Conservation (phyloP, 2,113 vertebrate species). For the Rhinoptilus africanus region DNA sequence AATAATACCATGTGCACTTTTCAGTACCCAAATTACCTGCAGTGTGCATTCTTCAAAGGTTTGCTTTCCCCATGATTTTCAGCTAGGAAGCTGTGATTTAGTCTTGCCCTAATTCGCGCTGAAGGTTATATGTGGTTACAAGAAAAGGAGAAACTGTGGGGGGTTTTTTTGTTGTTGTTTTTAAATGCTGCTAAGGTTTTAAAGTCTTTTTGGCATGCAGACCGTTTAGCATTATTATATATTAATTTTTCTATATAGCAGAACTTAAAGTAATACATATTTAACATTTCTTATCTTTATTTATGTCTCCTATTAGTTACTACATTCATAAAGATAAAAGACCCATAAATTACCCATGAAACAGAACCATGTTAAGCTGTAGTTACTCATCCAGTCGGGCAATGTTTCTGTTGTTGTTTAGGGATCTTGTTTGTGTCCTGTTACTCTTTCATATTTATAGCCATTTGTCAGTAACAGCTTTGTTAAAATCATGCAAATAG, state of each 20-base stretch:
- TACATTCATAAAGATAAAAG: neutral
- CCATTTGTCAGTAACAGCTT: neutral
- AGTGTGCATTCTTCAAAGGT: neutral
- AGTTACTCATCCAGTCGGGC: neutral
- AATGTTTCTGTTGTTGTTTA: neutral
- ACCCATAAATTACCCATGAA: neutral
- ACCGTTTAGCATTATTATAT: neutral
- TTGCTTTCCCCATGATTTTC: neutral
- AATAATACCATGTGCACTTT: neutral
- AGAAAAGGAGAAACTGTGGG: neutral
- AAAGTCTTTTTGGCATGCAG: neutral
- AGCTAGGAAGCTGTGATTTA: neutral
- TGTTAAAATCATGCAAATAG: neutral
- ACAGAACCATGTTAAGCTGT: neutral
- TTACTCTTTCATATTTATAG: slow-evolving; percentile 7
- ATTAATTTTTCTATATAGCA: neutral
- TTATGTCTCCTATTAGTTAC: neutral
- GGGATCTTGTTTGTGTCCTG: neutral
- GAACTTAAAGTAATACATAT: neutral
- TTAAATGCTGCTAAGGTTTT: neutral
- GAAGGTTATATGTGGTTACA: neutral
- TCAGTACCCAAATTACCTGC: neutral
- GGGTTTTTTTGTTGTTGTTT: neutral
- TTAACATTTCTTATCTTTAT: slow-evolving; percentile 2
- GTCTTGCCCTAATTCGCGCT: neutral